Evolutionary conservation across 2,888 invertebrate genomes (phyloP), one percentile per base, ranked within the genome.

Genomic region (Calameuta pallipes): DNA sequence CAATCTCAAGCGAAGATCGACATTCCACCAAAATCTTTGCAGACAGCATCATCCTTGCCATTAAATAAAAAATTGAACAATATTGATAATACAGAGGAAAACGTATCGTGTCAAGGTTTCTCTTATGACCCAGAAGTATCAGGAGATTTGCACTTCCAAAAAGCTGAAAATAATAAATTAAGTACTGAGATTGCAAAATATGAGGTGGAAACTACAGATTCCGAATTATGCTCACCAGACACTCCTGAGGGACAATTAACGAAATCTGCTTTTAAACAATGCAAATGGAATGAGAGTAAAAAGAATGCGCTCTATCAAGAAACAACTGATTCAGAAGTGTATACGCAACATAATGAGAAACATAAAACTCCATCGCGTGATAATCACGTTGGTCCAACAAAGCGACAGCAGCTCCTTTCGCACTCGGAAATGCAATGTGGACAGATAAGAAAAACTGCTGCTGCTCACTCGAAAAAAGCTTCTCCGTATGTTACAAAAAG

Each of bases 401-500:
- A 56, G 56, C 56, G 56, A 9, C 56, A 56, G 56, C 56, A 56
- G 23, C 23, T 56, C 23, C 56, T 56, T 56, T 56, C 56, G 23
- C 23, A 56, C 9, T 56, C 56, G 23, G 56, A 56, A 56, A 56
- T 56, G 56, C 56, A 56, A 56, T 56, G 56, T 56, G 56, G 56
- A 9, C 56, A 56, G 23, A 56, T 15, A 15, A 82, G 74, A 31
- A 78, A 77, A 9, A 75, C 74, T 23, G 68, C 73, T 15, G 74
- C 73, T 23, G 82, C 79, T 76, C 77, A 82, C 69, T 81, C 81
- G 11, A 85, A 81, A 35, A 86, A 83, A 69, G 80, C 80, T 12
- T 85, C 69, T 35, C 84, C 84, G 2, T 82, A 81, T 69, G 76
- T 83, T 76, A 56, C 82, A 82, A 41, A 85, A 80, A 35, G 83